A percentile compares a stretch with the other conserved stretches of the same genome.
Conservation (phyloP, 2,888 invertebrate genomes). For the Pherbina coryleti region DNA sequence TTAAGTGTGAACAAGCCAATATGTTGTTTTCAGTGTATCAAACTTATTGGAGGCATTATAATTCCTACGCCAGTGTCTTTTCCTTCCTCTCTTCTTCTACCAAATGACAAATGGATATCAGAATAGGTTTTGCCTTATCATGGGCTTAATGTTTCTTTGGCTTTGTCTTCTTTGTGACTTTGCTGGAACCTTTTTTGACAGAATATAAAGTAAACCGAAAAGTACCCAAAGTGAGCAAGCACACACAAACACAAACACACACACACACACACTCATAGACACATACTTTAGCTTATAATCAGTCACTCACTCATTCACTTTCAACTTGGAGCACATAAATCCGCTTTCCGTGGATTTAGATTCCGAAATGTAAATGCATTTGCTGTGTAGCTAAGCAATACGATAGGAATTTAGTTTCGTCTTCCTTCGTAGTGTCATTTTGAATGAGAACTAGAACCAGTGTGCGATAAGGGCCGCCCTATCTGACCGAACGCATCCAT, state of each 20-base stretch:
- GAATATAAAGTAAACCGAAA: constrained; percentile 9
- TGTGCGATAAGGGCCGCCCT: constrained; percentile 6
- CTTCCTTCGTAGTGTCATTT: constrained; percentile 12
- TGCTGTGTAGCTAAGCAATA: neutral
- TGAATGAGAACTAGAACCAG: constrained; percentile 2
- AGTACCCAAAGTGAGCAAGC: constrained; percentile 15
- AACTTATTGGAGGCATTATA: too few relatives aligned
- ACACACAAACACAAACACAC: neutral
- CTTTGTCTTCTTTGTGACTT: neutral
- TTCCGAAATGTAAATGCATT: constrained; percentile 44
- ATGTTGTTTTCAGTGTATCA: too few relatives aligned
- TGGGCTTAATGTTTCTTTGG: constrained; percentile 23
- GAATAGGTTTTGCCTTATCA: constrained; percentile 20
- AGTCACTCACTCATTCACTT: constrained; percentile 20
- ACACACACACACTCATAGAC: neutral
- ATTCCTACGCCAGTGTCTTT: too few relatives aligned
- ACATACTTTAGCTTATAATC: constrained; percentile 10
- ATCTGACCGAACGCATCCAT: constrained; percentile 5
- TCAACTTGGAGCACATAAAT: constrained; percentile 32
- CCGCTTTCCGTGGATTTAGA: constrained; percentile 43
- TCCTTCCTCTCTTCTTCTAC: neutral
- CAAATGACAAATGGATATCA: constrained; percentile 11
- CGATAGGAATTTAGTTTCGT: neutral
- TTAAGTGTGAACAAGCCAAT: too few relatives aligned
- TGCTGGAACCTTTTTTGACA: neutral